Evolutionary conservation across 1,140 invertebrate genomes (phyloP).

Genomic region (Trinorchestia longiramus): DNA sequence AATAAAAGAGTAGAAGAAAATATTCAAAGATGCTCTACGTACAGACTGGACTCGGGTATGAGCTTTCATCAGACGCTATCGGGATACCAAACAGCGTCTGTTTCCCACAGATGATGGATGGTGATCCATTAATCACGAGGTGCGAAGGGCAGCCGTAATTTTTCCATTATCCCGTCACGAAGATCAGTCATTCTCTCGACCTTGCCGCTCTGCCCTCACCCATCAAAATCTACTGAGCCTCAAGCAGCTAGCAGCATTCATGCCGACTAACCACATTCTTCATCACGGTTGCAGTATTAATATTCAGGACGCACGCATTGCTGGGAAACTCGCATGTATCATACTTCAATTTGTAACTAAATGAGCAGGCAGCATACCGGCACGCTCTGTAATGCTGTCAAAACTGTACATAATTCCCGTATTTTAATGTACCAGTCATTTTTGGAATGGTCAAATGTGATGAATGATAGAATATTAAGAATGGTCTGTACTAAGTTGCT

Average conservation of each 20-base stretch:
- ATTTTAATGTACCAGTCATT: not conserved
- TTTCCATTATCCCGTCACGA: constrained; percentile 42
- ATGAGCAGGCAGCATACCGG: not conserved
- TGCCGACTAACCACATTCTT: not conserved
- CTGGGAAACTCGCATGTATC: not conserved
- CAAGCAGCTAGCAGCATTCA: not conserved
- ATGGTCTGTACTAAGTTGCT: too few species aligned
- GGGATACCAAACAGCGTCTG: constrained; percentile 4
- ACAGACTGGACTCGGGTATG: not conserved
- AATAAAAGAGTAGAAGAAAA: not conserved
- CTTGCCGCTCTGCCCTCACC: not conserved
- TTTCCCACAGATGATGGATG: constrained; percentile 43
- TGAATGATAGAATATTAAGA: too few species aligned
- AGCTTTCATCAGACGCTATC: not conserved
- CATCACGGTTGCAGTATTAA: not conserved
- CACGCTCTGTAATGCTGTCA: not conserved
- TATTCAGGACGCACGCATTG: not conserved
- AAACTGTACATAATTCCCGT: not conserved
- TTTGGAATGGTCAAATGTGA: too few species aligned
- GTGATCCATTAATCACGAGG: constrained; percentile 38
- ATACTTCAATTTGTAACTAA: not conserved
- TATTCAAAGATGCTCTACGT: not conserved
- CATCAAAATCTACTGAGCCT: not conserved
- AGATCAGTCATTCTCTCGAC: constrained; percentile 35
- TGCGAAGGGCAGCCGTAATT: constrained; percentile 39